Conservation (phyloP, 2,797 vertebrate genomes). For the Pangasius macronema region DNA sequence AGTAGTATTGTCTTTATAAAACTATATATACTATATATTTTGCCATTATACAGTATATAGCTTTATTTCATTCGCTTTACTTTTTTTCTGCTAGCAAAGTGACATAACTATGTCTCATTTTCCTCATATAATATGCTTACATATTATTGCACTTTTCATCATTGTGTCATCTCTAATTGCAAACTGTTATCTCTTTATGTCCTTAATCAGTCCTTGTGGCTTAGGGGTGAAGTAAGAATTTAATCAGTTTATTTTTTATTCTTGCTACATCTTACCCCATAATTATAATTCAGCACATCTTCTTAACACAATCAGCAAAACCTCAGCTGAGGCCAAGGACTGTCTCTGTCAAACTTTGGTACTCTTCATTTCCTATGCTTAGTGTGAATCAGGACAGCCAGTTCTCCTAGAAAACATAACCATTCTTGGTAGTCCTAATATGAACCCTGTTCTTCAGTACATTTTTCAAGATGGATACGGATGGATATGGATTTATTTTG, state of each 20-base stretch:
- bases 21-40: background rate
- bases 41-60: background rate
- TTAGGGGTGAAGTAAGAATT: constrained; percentile 18
- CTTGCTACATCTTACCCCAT: background rate
- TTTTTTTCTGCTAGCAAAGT: background rate
- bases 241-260: constrained; percentile 47
- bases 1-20: background rate
- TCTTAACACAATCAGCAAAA: constrained; percentile 50
- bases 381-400: constrained; percentile 39
- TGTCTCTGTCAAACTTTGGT: constrained; percentile 46
- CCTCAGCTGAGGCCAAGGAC: constrained; percentile 51
- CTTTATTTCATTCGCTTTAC: background rate
- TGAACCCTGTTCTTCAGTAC: background rate
- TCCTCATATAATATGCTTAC: background rate
- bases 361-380: constrained; percentile 50
- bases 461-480: background rate
- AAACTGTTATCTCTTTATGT: constrained; percentile 14
- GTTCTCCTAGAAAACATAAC: constrained; percentile 49
- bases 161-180: constrained; percentile 32
- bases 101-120: constrained; percentile 1
- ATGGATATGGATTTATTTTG: background rate
- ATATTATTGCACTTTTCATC: constrained; percentile 16
- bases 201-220: constrained; percentile 7
- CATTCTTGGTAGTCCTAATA: background rate
- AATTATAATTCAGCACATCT: constrained; percentile 51